A percentile compares a stretch with the other conserved stretches of the same genome.
These are phyloP conservation scores for Pangasius krempfi DNA, from an alignment of 2,797 vertebrate species.

Conservation along the genomic window DNA sequence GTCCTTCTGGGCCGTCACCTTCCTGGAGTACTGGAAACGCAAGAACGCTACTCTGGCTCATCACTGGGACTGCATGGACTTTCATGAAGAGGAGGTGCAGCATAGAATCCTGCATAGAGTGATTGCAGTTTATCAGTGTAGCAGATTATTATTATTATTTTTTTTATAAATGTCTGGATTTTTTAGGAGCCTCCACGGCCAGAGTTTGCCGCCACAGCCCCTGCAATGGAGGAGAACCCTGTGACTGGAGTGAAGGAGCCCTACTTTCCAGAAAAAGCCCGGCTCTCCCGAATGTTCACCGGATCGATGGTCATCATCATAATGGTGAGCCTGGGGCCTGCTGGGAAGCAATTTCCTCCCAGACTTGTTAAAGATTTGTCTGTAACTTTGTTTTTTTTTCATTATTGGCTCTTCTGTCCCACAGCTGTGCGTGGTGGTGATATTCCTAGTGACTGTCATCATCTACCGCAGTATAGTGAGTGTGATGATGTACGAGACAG, in stretches of 20 bases:
- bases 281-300: conserved; percentile 76
- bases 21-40: conserved; percentile 82
- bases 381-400: not conserved
- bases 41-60: conserved; percentile 80
- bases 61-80: conserved; percentile 84
- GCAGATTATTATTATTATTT: not conserved
- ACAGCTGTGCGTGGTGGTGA: conserved; percentile 80
- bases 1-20: conserved; percentile 84
- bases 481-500: conserved; percentile 78
- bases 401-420: conserved; percentile 18
- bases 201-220: conserved; percentile 80
- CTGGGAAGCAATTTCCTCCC: not conserved
- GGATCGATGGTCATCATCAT: conserved; percentile 82
- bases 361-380: not conserved
- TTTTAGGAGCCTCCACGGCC: conserved; percentile 77
- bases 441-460: conserved; percentile 83
- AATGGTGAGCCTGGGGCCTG: conserved; percentile 73
- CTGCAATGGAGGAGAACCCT: conserved; percentile 78
- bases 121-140: not conserved
- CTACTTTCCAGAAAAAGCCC: conserved; percentile 73
- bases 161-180: not conserved
- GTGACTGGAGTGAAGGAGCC: conserved; percentile 81
- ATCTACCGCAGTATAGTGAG: conserved; percentile 81
- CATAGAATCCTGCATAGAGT: not conserved
- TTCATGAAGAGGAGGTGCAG: conserved; percentile 79